These are phyloP conservation scores for Oligia strigilis DNA, from an alignment of 2,888 invertebrate genomes.

Conservation along the genomic window DNA sequence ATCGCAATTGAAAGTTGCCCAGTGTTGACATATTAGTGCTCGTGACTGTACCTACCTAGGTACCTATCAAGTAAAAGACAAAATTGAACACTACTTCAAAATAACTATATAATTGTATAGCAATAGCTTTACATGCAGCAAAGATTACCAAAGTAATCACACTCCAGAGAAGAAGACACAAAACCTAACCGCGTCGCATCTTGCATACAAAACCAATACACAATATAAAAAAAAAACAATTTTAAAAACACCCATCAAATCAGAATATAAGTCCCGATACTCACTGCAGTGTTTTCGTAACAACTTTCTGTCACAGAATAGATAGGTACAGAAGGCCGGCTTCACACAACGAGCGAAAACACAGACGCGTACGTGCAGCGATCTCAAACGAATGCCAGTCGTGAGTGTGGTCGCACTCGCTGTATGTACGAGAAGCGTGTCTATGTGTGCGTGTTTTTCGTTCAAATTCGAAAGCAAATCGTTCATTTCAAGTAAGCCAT, in stretches of 20 bases:
- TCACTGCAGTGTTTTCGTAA: slow-evolving; percentile 36
- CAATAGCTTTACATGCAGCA: neutral
- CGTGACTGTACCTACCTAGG: neutral
- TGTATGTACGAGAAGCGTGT: neutral
- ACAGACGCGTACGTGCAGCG: neutral
- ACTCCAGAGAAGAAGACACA: too few species aligned
- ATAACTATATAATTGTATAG: too few species aligned
- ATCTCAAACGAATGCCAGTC: neutral
- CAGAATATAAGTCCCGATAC: slow-evolving; percentile 32
- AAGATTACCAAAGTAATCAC: neutral
- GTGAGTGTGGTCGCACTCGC: neutral
- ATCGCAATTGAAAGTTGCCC: too few species aligned
- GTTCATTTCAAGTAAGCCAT: neutral
- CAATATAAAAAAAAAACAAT: neutral
- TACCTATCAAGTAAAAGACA: neutral
- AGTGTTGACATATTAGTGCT: too few species aligned
- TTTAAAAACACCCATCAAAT: slow-evolving; percentile 39
- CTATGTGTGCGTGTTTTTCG: neutral
- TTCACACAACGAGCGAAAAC: neutral
- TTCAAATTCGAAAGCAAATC: neutral
- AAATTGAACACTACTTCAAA: too few species aligned
- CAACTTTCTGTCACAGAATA: slow-evolving; percentile 21
- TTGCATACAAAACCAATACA: slow-evolving; percentile 7
- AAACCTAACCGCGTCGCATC: neutral
- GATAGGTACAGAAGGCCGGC: neutral